Percentiles rank a stretch among this genome's conserved stretches.
Conservation (phyloP, 2,113 vertebrate genomes). For the human region DNA sequence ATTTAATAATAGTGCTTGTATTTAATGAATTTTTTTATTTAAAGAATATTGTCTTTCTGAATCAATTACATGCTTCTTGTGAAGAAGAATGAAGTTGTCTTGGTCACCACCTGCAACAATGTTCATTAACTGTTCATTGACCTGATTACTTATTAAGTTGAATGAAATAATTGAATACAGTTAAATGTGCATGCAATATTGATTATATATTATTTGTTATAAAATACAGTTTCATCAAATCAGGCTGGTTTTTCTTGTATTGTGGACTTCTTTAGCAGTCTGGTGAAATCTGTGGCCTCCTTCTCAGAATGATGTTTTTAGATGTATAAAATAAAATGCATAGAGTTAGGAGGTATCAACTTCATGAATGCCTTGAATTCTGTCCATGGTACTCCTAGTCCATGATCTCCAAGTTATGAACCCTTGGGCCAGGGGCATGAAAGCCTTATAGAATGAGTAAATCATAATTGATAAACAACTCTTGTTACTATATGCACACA, state of each 20-base stretch:
- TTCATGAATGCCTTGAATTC: neutral
- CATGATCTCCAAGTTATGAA: neutral
- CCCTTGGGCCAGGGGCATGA: neutral
- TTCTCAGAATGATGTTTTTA: neutral
- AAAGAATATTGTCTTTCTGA: neutral
- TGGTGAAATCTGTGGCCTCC: neutral
- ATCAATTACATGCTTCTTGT: neutral
- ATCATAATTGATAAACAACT: slow-evolving; percentile 1
- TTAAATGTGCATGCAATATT: neutral
- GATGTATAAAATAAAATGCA: slow-evolving; percentile 17
- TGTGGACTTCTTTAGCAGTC: neutral
- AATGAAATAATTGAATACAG: slow-evolving; percentile 33
- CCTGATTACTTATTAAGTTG: neutral
- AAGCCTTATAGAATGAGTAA: neutral
- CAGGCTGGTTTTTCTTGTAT: neutral
- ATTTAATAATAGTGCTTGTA: neutral
- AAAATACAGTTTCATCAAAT: neutral
- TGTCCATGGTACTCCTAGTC: neutral
- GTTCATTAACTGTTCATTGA: slow-evolving; percentile 33
- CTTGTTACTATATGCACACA: neutral
- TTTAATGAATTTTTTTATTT: neutral
- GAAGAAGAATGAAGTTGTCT: neutral
- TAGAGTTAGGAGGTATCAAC: neutral
- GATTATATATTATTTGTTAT: neutral
- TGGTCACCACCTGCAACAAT: neutral